Conservation (phyloP, 2,113 vertebrate genomes). For the Catharus bicknelli region DNA sequence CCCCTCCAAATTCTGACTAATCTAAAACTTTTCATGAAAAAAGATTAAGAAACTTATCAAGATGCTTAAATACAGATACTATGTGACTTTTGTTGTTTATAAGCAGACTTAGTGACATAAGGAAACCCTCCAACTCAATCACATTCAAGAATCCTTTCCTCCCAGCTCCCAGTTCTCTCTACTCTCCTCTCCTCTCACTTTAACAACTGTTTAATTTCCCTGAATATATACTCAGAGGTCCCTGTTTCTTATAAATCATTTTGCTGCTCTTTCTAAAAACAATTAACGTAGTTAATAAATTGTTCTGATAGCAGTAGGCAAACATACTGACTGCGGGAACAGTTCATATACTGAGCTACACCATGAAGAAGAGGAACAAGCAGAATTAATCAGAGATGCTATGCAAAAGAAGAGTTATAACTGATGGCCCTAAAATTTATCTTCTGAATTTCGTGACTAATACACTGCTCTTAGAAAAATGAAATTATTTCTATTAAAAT, state of each 20-base stretch:
- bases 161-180: not conserved
- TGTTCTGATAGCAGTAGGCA: not conserved
- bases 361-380: not conserved
- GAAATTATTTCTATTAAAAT: not conserved
- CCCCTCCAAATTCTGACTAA: not conserved
- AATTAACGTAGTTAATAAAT: conserved; percentile 16
- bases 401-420: not conserved
- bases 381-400: not conserved
- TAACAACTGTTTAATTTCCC: not conserved
- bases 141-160: not conserved
- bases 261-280: conserved; percentile 9
- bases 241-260: not conserved
- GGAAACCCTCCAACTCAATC: not conserved
- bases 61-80: conserved; percentile 14
- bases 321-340: not conserved
- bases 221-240: not conserved
- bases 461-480: not conserved
- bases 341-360: not conserved
- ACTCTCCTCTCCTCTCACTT: not conserved
- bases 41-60: not conserved
- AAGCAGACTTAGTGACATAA: not conserved
- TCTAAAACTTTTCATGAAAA: not conserved
- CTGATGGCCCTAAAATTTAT: not conserved
- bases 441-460: not conserved
- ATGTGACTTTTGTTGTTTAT: not conserved